A percentile compares a stretch with the other conserved stretches of the same genome.
phyloP scores from a whole-genome alignment of 2,797 vertebrate species.

The Oreochromis mossambicus region DNA sequence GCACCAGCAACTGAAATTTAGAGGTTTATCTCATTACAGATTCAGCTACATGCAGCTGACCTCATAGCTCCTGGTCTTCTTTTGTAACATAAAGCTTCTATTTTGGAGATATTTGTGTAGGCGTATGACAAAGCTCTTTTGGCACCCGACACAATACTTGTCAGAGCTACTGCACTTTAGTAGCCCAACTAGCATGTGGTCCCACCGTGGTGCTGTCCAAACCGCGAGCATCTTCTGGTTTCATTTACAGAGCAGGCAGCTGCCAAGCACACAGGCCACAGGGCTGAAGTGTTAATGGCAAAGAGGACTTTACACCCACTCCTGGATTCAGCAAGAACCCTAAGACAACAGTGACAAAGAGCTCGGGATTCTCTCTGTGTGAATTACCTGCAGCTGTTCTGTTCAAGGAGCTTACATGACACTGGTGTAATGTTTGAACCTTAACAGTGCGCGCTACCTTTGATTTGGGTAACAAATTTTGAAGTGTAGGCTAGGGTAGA shows the following conservation, averaged over 20 bases:
- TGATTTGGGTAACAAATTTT: conserved; percentile 67
- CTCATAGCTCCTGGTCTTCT: conserved; percentile 56
- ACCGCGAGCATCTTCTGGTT: conserved; percentile 79
- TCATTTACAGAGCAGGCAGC: conserved; percentile 71
- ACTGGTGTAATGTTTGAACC: conserved; percentile 67
- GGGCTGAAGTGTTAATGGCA: conserved; percentile 71
- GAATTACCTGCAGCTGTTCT: conserved; percentile 73
- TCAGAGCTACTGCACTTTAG: conserved; percentile 74
- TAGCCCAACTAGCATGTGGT: conserved; percentile 75
- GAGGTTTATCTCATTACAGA: conserved; percentile 64
- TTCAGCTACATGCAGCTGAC: conserved; percentile 64
- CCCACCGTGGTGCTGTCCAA: conserved; percentile 66
- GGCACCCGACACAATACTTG: conserved; percentile 69
- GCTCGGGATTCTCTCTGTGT: conserved; percentile 44
- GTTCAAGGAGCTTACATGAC: conserved; percentile 68
- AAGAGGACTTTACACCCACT: conserved; percentile 64
- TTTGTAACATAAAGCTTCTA: conserved; percentile 69
- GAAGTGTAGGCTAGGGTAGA: conserved; percentile 23
- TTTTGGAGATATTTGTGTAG: conserved; percentile 69
- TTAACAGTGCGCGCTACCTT: conserved; percentile 61
- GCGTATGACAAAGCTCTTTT: conserved; percentile 72
- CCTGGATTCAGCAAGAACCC: conserved; percentile 40
- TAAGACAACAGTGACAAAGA: conserved; percentile 69
- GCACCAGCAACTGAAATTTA: conserved; percentile 52
- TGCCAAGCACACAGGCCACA: conserved; percentile 76